These are phyloP conservation scores for Melanostoma mellinum DNA, from an alignment of 2,888 invertebrate genomes.

Conservation along the genomic window DNA sequence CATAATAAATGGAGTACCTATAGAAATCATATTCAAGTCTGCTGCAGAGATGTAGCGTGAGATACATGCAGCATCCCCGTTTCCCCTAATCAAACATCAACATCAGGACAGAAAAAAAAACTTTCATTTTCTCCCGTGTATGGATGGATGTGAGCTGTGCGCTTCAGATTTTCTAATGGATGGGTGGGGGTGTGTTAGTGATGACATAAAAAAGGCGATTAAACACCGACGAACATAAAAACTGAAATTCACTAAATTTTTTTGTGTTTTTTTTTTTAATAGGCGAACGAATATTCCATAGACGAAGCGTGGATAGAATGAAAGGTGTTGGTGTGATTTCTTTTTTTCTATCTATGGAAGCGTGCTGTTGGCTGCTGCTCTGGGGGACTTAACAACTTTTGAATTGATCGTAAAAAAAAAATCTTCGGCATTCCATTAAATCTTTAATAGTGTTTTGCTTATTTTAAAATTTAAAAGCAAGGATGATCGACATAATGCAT, in stretches of 20 bases:
- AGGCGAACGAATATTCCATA: constrained; percentile 36
- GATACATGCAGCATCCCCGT: not conserved
- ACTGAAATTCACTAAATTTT: constrained; percentile 38
- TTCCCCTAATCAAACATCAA: constrained; percentile 34
- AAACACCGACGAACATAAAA: constrained; percentile 52
- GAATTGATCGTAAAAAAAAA: constrained; percentile 47
- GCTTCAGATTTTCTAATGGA: constrained; percentile 9
- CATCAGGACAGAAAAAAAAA: constrained; percentile 2
- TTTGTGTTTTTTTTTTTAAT: constrained; percentile 47
- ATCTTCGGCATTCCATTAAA: constrained; percentile 7
- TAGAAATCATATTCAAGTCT: constrained; percentile 33
- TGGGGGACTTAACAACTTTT: constrained; percentile 60
- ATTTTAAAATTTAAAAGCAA: constrained; percentile 9
- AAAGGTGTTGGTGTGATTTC: constrained; percentile 16
- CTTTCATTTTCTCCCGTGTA: constrained; percentile 15
- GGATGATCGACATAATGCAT: not conserved
- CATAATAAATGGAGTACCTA: not conserved
- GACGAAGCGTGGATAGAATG: not conserved
- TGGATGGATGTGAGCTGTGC: constrained; percentile 7
- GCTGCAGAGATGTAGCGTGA: constrained; percentile 16
- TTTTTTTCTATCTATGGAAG: constrained; percentile 19
- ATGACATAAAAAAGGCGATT: constrained; percentile 53
- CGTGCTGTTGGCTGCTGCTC: constrained; percentile 33
- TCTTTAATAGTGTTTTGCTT: constrained; percentile 1
- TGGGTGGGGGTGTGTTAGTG: constrained; percentile 31